phyloP scores from a whole-genome alignment of 2,113 vertebrate genomes.

The Acinonyx jubatus region DNA sequence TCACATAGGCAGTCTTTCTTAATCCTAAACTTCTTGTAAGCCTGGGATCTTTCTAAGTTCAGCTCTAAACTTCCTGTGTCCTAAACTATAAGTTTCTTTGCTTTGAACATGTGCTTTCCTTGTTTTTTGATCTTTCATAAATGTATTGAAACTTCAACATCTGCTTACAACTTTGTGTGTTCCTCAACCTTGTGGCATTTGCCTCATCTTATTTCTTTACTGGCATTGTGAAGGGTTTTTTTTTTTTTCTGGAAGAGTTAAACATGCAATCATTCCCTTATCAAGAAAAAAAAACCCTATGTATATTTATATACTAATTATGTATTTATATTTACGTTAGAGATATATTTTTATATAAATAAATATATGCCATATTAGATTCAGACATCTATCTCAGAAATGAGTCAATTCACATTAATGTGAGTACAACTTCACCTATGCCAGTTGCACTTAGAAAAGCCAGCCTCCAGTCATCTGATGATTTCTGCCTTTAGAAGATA shows the following conservation, averaged over 20 bases:
- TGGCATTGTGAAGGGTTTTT: background rate
- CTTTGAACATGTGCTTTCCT: background rate
- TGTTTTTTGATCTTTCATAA: background rate
- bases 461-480: background rate
- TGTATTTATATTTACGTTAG: background rate
- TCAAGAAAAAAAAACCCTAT: background rate
- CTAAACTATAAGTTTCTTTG: background rate
- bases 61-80: background rate
- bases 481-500: background rate
- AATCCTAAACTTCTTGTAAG: background rate
- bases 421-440: background rate
- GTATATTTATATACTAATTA: background rate
- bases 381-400: background rate
- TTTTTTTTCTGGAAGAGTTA: background rate
- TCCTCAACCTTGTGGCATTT: background rate
- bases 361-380: background rate
- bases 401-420: background rate
- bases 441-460: background rate
- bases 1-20: background rate
- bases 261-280: background rate
- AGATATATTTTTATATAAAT: background rate
- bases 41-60: background rate
- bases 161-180: background rate
- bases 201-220: background rate
- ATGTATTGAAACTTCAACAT: background rate